Conservation (phyloP, 2,113 vertebrate genomes). For the Hemibagrus wyckioides region DNA sequence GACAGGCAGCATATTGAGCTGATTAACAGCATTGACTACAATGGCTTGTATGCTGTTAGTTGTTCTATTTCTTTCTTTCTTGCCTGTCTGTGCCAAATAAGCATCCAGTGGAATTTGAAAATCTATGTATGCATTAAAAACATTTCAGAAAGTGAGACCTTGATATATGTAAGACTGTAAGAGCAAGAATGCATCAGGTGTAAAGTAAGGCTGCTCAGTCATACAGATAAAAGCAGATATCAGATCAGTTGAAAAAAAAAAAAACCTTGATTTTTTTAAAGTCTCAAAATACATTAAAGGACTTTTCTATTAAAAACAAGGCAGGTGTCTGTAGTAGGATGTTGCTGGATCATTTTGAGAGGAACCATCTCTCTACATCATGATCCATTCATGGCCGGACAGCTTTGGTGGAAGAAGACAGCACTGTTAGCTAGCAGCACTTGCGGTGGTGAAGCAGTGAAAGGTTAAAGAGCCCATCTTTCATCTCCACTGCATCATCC, state of each 20-base stretch:
- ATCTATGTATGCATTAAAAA: not conserved
- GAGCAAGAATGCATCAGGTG: not conserved
- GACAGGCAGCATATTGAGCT: constrained; percentile 75
- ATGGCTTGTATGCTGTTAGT: constrained; percentile 66
- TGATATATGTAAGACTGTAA: not conserved
- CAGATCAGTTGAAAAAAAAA: not conserved
- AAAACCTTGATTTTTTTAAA: not conserved
- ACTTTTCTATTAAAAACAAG: too few relatives aligned
- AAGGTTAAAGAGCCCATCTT: constrained; percentile 79
- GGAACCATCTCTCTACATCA: not conserved
- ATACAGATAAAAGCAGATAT: not conserved
- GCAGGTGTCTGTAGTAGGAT: constrained; percentile 4
- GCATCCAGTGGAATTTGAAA: constrained; percentile 57
- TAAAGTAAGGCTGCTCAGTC: not conserved
- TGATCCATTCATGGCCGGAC: constrained; percentile 34
- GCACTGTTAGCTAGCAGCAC: constrained; percentile 67
- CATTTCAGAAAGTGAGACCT: not conserved
- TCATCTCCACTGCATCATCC: constrained; percentile 79
- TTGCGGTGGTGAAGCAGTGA: constrained; percentile 73
- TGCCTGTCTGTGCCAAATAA: constrained; percentile 69
- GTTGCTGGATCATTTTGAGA: not conserved
- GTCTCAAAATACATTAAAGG: too few relatives aligned
- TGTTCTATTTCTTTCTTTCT: constrained; percentile 6
- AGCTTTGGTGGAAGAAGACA: constrained; percentile 30
- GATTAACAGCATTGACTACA: constrained; percentile 76